A percentile compares a stretch with the other conserved stretches of the same genome.
Conservation (phyloP, 2,888 invertebrate species). For the Oligia strigilis region DNA sequence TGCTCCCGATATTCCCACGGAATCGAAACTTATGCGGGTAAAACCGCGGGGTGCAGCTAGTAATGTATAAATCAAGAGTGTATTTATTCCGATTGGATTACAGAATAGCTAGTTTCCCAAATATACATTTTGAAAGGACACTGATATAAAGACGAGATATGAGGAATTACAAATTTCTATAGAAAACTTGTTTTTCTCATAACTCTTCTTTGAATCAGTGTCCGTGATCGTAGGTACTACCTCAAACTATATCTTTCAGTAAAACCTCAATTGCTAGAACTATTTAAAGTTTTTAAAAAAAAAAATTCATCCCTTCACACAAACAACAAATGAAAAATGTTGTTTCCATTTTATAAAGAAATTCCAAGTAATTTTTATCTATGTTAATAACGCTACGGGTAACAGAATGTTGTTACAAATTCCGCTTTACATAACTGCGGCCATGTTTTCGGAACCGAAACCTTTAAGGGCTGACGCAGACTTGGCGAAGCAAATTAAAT, state of each 20-base stretch:
- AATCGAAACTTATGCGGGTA: no score
- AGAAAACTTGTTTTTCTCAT: no score
- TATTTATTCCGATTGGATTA: no score
- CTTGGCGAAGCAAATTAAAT: neutral
- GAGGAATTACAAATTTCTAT: no score
- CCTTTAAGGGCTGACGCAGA: neutral
- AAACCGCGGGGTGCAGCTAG: no score
- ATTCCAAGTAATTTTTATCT: conserved; percentile 16
- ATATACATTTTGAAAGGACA: no score
- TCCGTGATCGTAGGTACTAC: no score
- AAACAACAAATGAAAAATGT: neutral
- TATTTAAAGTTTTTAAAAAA: neutral
- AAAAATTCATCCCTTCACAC: neutral
- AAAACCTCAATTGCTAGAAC: neutral
- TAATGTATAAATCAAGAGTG: no score
- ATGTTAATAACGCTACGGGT: conserved; percentile 1
- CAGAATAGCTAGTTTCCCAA: no score
- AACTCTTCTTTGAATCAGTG: no score
- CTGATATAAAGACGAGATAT: no score
- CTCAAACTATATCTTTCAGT: neutral
- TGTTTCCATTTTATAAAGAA: neutral
- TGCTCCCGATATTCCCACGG: no score
- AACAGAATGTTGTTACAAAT: conserved; percentile 21
- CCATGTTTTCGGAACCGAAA: neutral
- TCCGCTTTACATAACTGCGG: conserved; percentile 4